phyloP scores from a whole-genome alignment of 92 coral and sea anemone species.

The Zoanthus solanderi region DNA sequence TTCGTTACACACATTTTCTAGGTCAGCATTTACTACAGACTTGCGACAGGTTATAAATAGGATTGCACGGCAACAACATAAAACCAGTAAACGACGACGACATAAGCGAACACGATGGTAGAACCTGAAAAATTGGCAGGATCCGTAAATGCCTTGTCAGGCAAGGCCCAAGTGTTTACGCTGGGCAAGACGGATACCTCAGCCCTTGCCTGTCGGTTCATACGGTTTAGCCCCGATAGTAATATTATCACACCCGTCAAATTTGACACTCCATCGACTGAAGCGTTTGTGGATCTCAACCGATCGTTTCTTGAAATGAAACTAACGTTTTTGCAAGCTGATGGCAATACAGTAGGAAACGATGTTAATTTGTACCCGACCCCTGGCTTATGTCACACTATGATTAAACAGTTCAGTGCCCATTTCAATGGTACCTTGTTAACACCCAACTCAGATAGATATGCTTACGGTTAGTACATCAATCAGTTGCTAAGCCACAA shows the following conservation, averaged over 20 bases:
- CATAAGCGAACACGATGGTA: neutral
- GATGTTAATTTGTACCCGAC: neutral
- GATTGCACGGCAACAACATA: neutral
- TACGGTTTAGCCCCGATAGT: neutral
- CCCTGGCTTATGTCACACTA: slow-evolving; percentile 2
- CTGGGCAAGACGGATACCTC: neutral
- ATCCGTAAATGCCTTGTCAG: neutral
- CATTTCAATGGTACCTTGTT: slow-evolving; percentile 12
- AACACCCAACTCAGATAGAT: neutral
- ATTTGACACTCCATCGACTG: neutral
- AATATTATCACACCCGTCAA: neutral
- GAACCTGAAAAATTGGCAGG: slow-evolving; percentile 7
- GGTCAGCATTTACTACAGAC: neutral
- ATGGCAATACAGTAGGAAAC: neutral
- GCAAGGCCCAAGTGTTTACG: slow-evolving; percentile 11
- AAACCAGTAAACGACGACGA: neutral
- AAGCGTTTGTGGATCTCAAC: neutral
- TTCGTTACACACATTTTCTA: neutral
- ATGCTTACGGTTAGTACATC: neutral
- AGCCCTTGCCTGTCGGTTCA: neutral
- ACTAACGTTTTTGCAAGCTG: neutral
- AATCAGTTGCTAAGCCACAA: neutral
- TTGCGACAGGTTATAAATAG: neutral
- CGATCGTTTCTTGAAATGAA: neutral
- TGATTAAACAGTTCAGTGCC: neutral